Evolutionary conservation across 2,888 invertebrate species (phyloP).

Genomic region (Acanthosepion lycidas): DNA sequence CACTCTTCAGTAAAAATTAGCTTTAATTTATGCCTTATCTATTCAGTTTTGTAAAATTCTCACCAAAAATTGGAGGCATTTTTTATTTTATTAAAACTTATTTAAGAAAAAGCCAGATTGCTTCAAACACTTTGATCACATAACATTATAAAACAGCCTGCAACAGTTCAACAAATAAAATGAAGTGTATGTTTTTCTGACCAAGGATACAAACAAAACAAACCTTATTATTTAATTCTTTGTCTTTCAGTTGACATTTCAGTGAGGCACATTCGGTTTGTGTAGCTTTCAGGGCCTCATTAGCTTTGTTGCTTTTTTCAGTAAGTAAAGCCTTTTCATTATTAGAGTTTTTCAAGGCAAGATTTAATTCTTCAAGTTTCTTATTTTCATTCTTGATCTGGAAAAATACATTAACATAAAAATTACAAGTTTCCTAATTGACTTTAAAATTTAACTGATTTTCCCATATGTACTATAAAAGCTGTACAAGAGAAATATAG

Average conservation of each 20-base stretch:
- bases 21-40: no score
- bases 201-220: not conserved
- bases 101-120: no score
- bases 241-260: conserved; percentile 74
- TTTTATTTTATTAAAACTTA: no score
- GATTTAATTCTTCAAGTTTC: conserved; percentile 76
- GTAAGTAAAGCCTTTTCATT: conserved; percentile 57
- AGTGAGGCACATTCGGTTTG: conserved; percentile 79
- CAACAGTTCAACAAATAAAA: not conserved
- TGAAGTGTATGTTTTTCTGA: not conserved
- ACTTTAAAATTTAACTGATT: no score
- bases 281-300: conserved; percentile 74
- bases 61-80: no score
- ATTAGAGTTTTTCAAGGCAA: conserved; percentile 71
- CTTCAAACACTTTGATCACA: no score
- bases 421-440: no score
- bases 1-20: no score
- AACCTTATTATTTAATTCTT: conserved; percentile 11
- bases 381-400: conserved; percentile 64
- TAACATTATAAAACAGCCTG: not conserved
- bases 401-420: conserved; percentile 48
- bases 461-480: no score
- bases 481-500: no score
- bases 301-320: conserved; percentile 60
- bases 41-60: no score